phyloP scores from a whole-genome alignment of 2,888 invertebrate genomes.

The Marronus borbonicus region DNA sequence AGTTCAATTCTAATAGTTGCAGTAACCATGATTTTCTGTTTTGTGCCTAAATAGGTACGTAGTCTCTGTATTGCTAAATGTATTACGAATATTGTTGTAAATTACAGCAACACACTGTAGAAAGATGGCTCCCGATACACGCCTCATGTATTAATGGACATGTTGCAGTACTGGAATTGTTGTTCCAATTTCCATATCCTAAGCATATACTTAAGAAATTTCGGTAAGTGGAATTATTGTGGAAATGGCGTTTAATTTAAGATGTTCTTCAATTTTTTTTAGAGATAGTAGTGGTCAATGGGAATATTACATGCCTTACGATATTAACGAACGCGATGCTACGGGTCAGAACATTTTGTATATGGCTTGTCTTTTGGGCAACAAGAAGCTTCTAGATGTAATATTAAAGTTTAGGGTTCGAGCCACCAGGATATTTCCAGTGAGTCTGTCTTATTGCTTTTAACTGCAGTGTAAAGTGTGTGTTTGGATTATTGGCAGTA shows the following conservation, averaged over 20 bases:
- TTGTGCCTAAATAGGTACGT: not conserved
- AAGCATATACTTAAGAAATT: constrained; percentile 77
- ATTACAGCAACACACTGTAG: constrained; percentile 86
- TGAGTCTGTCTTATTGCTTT: constrained; percentile 18
- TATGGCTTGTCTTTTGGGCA: constrained; percentile 89
- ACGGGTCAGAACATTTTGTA: constrained; percentile 93
- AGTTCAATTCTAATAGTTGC: no score
- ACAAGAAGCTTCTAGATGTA: constrained; percentile 83
- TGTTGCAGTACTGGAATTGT: constrained; percentile 80
- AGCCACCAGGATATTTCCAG: constrained; percentile 68
- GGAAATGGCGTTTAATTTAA: no score
- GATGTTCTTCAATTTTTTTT: constrained; percentile 56
- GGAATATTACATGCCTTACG: constrained; percentile 92
- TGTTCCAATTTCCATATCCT: constrained; percentile 89
- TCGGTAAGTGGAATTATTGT: constrained; percentile 65
- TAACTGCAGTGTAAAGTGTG: no score
- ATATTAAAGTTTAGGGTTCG: constrained; percentile 82
- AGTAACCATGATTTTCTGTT: not conserved
- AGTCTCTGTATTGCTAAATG: not conserved
- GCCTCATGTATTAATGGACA: constrained; percentile 94
- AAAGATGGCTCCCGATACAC: constrained; percentile 93
- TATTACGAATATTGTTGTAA: not conserved
- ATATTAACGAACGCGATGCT: constrained; percentile 92
- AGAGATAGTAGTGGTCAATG: constrained; percentile 82
- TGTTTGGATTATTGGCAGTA: no score